Evolutionary conservation across 1,140 invertebrate species (phyloP).

Genomic region (Calephelis nemesis): DNA sequence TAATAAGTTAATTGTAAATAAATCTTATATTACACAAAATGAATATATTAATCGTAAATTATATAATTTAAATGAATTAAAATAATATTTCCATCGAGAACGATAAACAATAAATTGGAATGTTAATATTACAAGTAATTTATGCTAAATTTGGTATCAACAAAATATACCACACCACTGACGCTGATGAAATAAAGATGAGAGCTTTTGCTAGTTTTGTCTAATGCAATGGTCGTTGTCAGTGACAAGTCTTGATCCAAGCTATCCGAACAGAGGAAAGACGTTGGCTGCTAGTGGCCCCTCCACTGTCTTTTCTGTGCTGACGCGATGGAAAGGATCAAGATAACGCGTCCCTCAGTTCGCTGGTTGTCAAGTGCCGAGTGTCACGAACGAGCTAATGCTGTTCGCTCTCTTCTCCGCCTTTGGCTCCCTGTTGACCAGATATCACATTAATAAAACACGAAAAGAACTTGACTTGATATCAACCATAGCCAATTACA

Average conservation of each 20-base stretch:
- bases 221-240: slow-evolving; percentile 32
- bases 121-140: slow-evolving; percentile 74
- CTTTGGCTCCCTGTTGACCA: slow-evolving; percentile 75
- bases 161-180: slow-evolving; percentile 64
- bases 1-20: slow-evolving; percentile 76
- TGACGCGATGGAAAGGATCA: slow-evolving; percentile 62
- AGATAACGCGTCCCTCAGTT: slow-evolving; percentile 71
- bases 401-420: slow-evolving; percentile 80
- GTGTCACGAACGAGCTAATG: slow-evolving; percentile 79
- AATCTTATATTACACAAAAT: slow-evolving; percentile 74
- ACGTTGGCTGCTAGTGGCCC: slow-evolving; percentile 37
- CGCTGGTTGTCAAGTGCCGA: slow-evolving; percentile 79
- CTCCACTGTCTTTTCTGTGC: slow-evolving; percentile 43
- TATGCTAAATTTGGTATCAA: slow-evolving; percentile 74
- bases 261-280: slow-evolving; percentile 42
- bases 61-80: slow-evolving; percentile 58
- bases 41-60: slow-evolving; percentile 66
- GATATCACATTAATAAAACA: slow-evolving; percentile 27
- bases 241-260: slow-evolving; percentile 49
- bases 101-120: slow-evolving; percentile 73
- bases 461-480: not conserved
- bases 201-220: slow-evolving; percentile 43
- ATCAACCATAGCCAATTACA: not conserved
- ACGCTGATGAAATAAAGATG: slow-evolving; percentile 49
- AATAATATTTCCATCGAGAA: slow-evolving; percentile 66